Evolutionary conservation across 2,888 invertebrate genomes (phyloP), one percentile per base, ranked within the genome.

Genomic region (Anthrax anthrax): DNA sequence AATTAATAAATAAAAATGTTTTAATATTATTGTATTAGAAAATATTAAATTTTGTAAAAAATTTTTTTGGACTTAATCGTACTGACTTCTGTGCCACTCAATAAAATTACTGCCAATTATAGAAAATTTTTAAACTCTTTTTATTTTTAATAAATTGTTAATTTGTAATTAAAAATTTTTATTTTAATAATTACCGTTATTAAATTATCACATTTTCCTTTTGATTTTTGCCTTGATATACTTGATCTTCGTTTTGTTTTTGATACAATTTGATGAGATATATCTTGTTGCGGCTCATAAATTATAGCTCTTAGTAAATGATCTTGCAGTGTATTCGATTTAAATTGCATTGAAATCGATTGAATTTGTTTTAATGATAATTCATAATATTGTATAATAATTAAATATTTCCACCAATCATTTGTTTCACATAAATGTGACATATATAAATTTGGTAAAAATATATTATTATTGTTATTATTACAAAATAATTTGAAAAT

Each of bases 381-480:
- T 47, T 78, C 73, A 55, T 80, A 81, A 27, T 81, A 75, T 55
- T 86, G 81, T 2, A 78, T 74, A 37, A 80, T 75, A 18, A 84
- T 64, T 14, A 84, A 60, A 57, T 85, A 78, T 43, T 77, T 76
- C 58, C 84, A 76, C 84, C 85, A 86, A 44, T 76, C 71, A 60
- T 82, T 75, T 1, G 67, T 62, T 17, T 63, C 64, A 0, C 81
- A 77, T 51, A 80, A 79, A 55, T 74, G 67, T 47, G 69, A 72
- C 23, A 84, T 60, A 54, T 81, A 74, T 51, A 63, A 57, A 39
- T 52, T 50, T 4, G 65, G 63, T 54, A 58, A 57, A 18, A 42
- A 40, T 17, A 45, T 44, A n/a, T n/a, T n/a, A n/a, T n/a, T n/a
- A n/a, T n/a, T n/a, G n/a, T n/a, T n/a, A n/a, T n/a, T n/a, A 1